These are phyloP conservation scores for Syngnathus floridae DNA, from an alignment of 2,113 vertebrate genomes.

Conservation along the genomic window DNA sequence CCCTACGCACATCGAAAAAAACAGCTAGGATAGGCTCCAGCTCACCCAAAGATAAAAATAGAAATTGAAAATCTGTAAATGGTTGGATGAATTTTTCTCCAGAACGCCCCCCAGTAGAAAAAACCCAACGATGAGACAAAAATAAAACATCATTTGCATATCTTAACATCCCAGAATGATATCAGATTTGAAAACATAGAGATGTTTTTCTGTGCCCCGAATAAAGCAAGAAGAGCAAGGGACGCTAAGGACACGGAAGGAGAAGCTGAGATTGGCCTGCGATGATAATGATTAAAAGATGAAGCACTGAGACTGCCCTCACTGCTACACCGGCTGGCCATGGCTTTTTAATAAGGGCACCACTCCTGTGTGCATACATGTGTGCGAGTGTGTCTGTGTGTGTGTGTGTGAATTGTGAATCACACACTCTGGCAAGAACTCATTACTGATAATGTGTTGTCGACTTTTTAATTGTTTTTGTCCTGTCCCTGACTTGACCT, in stretches of 20 bases:
- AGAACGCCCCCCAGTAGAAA: background rate
- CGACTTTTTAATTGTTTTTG: constrained; percentile 11
- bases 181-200: background rate
- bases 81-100: background rate
- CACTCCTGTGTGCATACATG: constrained; percentile 2
- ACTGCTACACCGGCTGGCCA: constrained; percentile 32
- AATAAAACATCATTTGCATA: background rate
- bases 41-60: too few species aligned
- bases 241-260: background rate
- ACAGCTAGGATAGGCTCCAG: too few species aligned
- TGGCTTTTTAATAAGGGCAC: constrained; percentile 44
- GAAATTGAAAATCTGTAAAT: too few species aligned
- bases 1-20: too few species aligned
- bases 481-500: constrained; percentile 4
- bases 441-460: constrained; percentile 11
- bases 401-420: constrained; percentile 2
- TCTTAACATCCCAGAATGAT: background rate
- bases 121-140: background rate
- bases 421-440: constrained; percentile 10
- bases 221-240: constrained; percentile 4
- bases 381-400: background rate
- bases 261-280: constrained; percentile 9
- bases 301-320: constrained; percentile 50
- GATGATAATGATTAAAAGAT: constrained; percentile 53
- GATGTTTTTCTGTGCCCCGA: background rate